Evolutionary conservation across 2,888 invertebrate species (phyloP), one percentile per base, ranked within the genome.

Genomic region (Cantharis rustica): DNA sequence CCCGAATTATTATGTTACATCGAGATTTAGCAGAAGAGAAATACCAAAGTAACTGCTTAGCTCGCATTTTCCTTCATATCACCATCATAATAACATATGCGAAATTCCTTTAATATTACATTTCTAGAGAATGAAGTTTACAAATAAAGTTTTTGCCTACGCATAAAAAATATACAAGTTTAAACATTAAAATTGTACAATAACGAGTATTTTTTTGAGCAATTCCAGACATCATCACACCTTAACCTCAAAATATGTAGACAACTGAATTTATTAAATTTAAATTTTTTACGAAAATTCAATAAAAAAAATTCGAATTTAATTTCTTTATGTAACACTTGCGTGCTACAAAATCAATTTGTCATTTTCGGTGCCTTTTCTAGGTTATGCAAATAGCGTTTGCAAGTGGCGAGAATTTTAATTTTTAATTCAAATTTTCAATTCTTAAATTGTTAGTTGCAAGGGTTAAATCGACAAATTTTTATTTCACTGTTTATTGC

Each of bases 81-180:
- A 75, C 75, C 69, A 61, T 69, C 68, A 71, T 61, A 75, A 71
- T 68, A 71, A 66, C 75, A 71, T 71, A 75, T 71, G 75, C 71
- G 71, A 71, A 71, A 75, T 75, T 75, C 75, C 71, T 75, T 75
- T 75, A 75, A 75, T 75, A 75, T 71, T 75, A 71, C 75, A 75
- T 75, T 70, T 75, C 71, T 68, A 62, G 17, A 64, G 62, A 70
- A 27, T 69, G 73, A 62, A 69, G 69, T 31, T 27, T 16, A 20
- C 63, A 66, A 66, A 47, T 47, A 47, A 47, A 47, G n/a, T 47
- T 47, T 47, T 47, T 47, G 47, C 47, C n/a, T 47, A 9, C 47
- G 9, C 9, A 47, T 47, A 47, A 47, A 47, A 47, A 47, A 31
- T 31, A 1, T 31, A 31, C 4, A 31, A 11, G 1, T 31, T 31